Percentiles rank a stretch among this genome's conserved stretches.
phyloP scores from a whole-genome alignment of 1,140 invertebrate species.

The Drosophila kohkoa region DNA sequence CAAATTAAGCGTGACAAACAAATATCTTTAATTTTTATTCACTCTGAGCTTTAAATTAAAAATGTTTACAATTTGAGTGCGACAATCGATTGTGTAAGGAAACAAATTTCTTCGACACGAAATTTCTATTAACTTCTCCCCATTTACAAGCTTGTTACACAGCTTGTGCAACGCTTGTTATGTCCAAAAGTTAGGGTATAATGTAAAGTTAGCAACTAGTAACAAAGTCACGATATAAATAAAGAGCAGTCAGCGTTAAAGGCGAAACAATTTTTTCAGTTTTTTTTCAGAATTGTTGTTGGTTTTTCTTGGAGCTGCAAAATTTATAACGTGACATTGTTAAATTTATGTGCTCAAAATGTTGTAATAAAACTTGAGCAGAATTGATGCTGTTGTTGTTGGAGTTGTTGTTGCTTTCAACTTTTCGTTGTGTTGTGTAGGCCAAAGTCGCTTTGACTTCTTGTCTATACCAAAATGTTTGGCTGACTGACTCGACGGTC shows the following conservation, averaged over 20 bases:
- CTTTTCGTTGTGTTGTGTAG: slow-evolving; percentile 1
- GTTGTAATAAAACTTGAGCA: slow-evolving; percentile 73
- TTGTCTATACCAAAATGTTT: background rate
- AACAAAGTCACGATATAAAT: slow-evolving; percentile 78
- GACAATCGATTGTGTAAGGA: no score
- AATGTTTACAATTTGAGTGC: no score
- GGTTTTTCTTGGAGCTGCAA: slow-evolving; percentile 40
- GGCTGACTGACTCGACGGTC: background rate
- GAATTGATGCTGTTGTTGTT: slow-evolving; percentile 4
- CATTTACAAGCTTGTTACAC: background rate
- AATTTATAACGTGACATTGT: slow-evolving; percentile 82
- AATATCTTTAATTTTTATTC: no score
- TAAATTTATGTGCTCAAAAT: slow-evolving; percentile 74
- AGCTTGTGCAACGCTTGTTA: background rate
- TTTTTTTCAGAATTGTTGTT: slow-evolving; percentile 29
- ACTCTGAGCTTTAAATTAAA: no score
- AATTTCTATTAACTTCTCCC: background rate
- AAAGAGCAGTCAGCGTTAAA: slow-evolving; percentile 73
- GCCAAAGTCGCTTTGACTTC: slow-evolving; percentile 7
- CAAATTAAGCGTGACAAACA: no score
- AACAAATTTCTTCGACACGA: no score
- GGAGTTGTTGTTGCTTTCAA: background rate
- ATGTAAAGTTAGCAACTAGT: slow-evolving; percentile 70
- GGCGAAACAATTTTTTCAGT: slow-evolving; percentile 49
- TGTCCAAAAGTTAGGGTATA: slow-evolving; percentile 1